Base-by-base conservation (phyloP, 2,888 invertebrate genomes). In the Drosophila multiciliata region DNA sequence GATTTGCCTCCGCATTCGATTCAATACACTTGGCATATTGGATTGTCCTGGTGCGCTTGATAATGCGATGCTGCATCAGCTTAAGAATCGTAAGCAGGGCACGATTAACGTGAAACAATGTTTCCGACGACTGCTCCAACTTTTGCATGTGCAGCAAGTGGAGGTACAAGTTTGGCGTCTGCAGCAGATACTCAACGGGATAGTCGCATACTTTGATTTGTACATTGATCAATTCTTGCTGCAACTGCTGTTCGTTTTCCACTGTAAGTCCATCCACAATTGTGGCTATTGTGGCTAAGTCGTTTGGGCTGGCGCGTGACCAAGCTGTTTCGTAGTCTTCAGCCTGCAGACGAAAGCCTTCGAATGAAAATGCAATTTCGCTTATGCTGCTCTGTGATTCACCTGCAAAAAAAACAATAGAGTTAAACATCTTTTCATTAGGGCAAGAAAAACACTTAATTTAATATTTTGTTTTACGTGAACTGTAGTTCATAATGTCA, bases 121-220 rank as follows among this genome's bases (percentile, higher is more conserved):
- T 66, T 12, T 70, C 76, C 4, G 55, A 64, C 0, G 45, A 20
- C 0, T 66, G 66, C 0, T 64, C 65, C 20, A n/a, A 2, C 8
- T 61, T 66, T 64, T 90, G 91, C 6, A 91, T 32, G 12, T 89
- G 72, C 20, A 91, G 49, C 2, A 92, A 57, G 15, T 84, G 78
- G 0, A 89, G 86, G 38, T 91, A 91, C n/a, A 93, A 83, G 57
- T 91, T 81, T 11, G 93, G 93, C 0, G 90, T 73, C 71, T 93
- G 93, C 1, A 93, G 76, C 32, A 93, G 83, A 66, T 91, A 92
- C 58, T 93, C 93, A 0, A 89, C 79, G 1, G 93, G 93, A 80
- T 92, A 93, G 62, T 93, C 93, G 17, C 61, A 54, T 40, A 93
- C 80, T 6, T 90, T 91, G 1, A 91, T 81, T 45, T 90, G 84